Evolutionary conservation across 1,140 invertebrate genomes (phyloP).

Genomic region (Goniozus legneri): DNA sequence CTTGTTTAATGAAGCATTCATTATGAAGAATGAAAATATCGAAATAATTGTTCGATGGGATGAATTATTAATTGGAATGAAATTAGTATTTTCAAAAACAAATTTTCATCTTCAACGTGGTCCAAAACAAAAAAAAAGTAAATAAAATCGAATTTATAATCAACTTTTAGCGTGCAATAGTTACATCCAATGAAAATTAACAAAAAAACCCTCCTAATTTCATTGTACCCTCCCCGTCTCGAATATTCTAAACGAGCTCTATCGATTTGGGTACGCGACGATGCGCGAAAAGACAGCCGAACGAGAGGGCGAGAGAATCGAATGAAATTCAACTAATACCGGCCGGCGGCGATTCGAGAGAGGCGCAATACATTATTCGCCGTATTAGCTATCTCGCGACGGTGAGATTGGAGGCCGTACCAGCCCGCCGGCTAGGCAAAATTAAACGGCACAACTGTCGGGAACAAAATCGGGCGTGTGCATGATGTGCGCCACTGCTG

Average conservation of each 20-base stretch:
- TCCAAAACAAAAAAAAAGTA: too few species aligned
- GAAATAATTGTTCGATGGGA: too few species aligned
- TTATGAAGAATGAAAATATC: too few species aligned
- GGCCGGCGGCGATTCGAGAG: slow-evolving; percentile 2
- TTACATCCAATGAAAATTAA: not conserved
- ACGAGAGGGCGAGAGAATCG: not conserved
- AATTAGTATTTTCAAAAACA: too few species aligned
- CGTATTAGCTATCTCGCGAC: slow-evolving; percentile 7
- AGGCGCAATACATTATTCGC: slow-evolving; percentile 13
- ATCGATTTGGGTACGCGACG: not conserved
- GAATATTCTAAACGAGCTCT: not conserved
- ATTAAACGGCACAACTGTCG: slow-evolving; percentile 25
- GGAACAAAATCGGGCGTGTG: slow-evolving; percentile 2
- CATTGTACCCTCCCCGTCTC: not conserved
- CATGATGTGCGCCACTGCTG: not conserved
- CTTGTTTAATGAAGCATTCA: too few species aligned
- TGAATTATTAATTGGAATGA: too few species aligned
- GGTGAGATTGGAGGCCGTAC: slow-evolving; percentile 1
- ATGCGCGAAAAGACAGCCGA: not conserved
- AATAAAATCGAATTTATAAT: not conserved
- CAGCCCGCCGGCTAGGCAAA: slow-evolving; percentile 12
- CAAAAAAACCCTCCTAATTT: not conserved
- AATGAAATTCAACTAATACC: not conserved
- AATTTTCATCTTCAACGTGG: too few species aligned
- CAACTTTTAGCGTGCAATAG: not conserved